These are phyloP conservation scores for Cryptops parisi DNA, from an alignment of 2,888 invertebrate genomes.

Conservation along the genomic window DNA sequence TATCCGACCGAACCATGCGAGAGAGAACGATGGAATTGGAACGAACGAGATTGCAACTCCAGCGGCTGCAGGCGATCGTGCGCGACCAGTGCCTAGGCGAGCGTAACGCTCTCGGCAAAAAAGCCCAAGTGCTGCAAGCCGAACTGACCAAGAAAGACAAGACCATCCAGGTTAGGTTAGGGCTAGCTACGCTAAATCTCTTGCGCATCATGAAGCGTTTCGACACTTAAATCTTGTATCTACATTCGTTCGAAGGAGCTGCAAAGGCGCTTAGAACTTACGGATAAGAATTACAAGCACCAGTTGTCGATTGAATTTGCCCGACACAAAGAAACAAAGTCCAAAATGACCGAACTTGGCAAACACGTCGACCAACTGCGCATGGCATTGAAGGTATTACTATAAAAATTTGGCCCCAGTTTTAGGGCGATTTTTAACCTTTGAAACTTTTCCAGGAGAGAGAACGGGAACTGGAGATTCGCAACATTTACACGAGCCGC, in stretches of 20 bases:
- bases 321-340: constrained; percentile 12
- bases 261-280: constrained; percentile 6
- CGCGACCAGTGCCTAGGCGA: constrained; percentile 8
- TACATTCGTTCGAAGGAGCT: no score
- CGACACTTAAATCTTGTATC: no score
- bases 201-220: no score
- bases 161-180: background rate
- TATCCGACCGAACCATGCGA: background rate
- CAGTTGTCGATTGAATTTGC: constrained; percentile 13
- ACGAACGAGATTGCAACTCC: constrained; percentile 2
- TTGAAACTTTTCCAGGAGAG: constrained; percentile 5
- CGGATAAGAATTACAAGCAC: constrained; percentile 12
- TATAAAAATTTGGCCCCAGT: background rate
- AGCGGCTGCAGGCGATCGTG: constrained; percentile 4
- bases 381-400: background rate
- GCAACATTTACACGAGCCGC: constrained; percentile 10
- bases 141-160: constrained; percentile 9
- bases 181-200: background rate
- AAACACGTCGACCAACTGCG: background rate
- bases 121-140: constrained; percentile 7
- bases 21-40: constrained; percentile 5
- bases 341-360: background rate
- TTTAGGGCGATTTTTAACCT: background rate
- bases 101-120: constrained; percentile 1
- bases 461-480: constrained; percentile 9